A percentile compares a stretch with the other conserved stretches of the same genome.
phyloP scores from a whole-genome alignment of 53 echinoderm and acorn worm genomes.

The Holothuria leucospilota region DNA sequence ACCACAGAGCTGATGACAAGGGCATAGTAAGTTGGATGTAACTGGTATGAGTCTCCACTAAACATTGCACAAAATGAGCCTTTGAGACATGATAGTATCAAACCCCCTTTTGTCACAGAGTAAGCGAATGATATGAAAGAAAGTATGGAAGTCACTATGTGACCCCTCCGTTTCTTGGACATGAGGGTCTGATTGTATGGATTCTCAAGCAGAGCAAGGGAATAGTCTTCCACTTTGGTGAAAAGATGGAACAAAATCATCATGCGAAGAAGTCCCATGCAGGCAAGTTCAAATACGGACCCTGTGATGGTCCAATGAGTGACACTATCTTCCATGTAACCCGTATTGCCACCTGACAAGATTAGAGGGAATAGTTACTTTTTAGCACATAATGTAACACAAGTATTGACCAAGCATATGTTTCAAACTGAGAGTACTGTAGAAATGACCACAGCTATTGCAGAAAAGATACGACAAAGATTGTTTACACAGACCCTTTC shows the following conservation, averaged over 20 bases:
- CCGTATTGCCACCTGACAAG: constrained; percentile 77
- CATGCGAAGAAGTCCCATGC: constrained; percentile 76
- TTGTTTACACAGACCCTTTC: too few relatives aligned
- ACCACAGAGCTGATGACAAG: constrained; percentile 76
- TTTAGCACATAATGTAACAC: too few relatives aligned
- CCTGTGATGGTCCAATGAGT: constrained; percentile 75
- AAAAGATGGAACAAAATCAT: constrained; percentile 78
- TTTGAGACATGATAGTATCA: constrained; percentile 59
- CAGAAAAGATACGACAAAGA: too few relatives aligned
- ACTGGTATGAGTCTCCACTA: constrained; percentile 64
- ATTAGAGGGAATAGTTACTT: too few relatives aligned
- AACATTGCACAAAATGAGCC: constrained; percentile 54
- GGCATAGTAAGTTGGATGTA: constrained; percentile 87
- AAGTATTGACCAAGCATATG: too few relatives aligned
- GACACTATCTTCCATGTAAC: constrained; percentile 83
- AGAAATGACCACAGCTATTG: too few relatives aligned
- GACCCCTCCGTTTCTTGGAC: constrained; percentile 55
- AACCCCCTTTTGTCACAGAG: constrained; percentile 76
- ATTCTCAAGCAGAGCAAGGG: constrained; percentile 71
- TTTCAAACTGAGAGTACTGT: too few relatives aligned
- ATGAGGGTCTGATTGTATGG: constrained; percentile 68
- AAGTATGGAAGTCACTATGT: constrained; percentile 67
- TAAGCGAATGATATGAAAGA: constrained; percentile 76
- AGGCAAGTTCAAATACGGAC: constrained; percentile 89
- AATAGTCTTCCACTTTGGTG: constrained; percentile 86